These are phyloP conservation scores for Strongylocentrotus purpuratus DNA, from an alignment of 35 echinoderm and acorn worm genomes.

Conservation along the genomic window DNA sequence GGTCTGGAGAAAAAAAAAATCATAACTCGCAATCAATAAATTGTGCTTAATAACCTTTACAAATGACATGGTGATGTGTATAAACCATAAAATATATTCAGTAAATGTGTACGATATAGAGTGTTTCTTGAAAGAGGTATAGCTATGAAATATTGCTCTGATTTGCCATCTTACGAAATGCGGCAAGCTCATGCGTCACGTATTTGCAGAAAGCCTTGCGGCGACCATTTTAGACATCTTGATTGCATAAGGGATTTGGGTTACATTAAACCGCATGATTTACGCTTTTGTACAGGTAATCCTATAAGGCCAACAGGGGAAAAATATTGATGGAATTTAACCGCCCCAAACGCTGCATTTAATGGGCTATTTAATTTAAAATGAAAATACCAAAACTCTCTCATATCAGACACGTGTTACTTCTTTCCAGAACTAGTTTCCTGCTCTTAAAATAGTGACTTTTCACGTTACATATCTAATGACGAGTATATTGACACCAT, in stretches of 20 bases:
- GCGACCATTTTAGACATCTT: neutral
- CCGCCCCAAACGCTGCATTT: neutral
- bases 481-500: too few species aligned
- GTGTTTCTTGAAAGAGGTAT: neutral
- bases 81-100: neutral
- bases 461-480: too few species aligned
- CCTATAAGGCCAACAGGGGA: neutral
- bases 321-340: neutral
- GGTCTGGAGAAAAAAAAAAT: neutral
- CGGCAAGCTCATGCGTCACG: neutral
- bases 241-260: neutral
- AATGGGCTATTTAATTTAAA: neutral
- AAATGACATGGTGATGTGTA: neutral
- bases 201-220: neutral
- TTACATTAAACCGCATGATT: neutral
- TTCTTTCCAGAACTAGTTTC: neutral
- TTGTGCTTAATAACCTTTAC: neutral
- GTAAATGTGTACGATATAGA: neutral
- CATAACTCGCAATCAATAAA: neutral
- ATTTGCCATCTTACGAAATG: neutral
- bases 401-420: neutral
- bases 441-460: neutral
- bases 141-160: neutral
- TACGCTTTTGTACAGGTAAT: neutral
- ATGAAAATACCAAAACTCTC: neutral